These are phyloP conservation scores for Nasua narica DNA, from an alignment of 2,797 vertebrate species.

Conservation along the genomic window DNA sequence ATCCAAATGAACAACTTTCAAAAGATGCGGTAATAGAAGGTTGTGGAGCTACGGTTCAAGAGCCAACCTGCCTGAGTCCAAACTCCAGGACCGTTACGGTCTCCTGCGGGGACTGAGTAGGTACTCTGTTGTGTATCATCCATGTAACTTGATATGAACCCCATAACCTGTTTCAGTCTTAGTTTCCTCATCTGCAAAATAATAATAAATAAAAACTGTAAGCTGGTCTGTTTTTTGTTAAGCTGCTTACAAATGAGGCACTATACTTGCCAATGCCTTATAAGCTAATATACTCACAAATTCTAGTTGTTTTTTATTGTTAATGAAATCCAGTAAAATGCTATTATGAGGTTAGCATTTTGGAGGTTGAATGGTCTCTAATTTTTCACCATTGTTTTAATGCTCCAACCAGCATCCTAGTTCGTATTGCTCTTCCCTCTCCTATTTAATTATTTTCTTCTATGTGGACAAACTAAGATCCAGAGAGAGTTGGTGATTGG, in stretches of 20 bases:
- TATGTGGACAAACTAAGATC: background rate
- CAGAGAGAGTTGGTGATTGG: background rate
- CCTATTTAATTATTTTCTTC: background rate
- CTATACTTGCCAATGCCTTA: background rate
- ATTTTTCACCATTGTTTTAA: conserved; percentile 4
- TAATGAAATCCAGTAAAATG: conserved; percentile 6
- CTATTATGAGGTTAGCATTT: background rate
- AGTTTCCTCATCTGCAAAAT: background rate
- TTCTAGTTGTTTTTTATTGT: conserved; percentile 9
- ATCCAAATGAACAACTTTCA: background rate
- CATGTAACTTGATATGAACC: background rate
- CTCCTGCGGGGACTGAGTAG: background rate
- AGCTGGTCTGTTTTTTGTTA: background rate
- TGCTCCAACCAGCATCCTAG: background rate
- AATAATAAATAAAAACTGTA: background rate
- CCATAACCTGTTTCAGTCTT: background rate
- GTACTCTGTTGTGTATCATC: fast-evolving
- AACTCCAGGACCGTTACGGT: fast-evolving
- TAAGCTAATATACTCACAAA: background rate
- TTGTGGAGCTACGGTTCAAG: background rate
- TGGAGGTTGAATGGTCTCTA: background rate
- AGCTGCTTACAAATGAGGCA: background rate
- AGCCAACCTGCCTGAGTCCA: background rate
- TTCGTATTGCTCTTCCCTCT: background rate
- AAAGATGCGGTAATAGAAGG: background rate